Evolutionary conservation across 1,140 invertebrate species (phyloP).

Genomic region (Chironomus striatipennis): DNA sequence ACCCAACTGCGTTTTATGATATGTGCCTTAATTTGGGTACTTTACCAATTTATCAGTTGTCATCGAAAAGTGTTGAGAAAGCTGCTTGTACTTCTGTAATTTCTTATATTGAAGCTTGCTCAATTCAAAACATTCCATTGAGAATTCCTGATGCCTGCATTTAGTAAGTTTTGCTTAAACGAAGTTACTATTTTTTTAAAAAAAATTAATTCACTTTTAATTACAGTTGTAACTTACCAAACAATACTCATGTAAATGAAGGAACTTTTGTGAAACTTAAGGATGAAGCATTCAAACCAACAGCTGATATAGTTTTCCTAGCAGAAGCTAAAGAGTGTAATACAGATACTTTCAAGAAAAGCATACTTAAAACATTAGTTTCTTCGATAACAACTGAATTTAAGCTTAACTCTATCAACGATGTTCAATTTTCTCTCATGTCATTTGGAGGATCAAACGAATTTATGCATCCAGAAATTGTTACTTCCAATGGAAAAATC

Average conservation of each 20-base stretch:
- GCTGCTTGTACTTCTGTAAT: constrained; percentile 65
- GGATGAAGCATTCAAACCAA: constrained; percentile 43
- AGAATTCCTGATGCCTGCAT: constrained; percentile 70
- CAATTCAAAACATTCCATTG: constrained; percentile 59
- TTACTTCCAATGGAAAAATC: constrained; percentile 56
- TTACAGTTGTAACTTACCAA: constrained; percentile 51
- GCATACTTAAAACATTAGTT: constrained; percentile 58
- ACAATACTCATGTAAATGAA: constrained; percentile 59
- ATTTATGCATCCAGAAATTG: constrained; percentile 55
- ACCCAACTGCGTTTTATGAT: constrained; percentile 49
- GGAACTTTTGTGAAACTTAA: constrained; percentile 55
- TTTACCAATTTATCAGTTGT: constrained; percentile 29
- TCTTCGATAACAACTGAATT: constrained; percentile 59
- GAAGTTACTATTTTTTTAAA: no score
- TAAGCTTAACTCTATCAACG: constrained; percentile 25
- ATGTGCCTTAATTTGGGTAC: constrained; percentile 50
- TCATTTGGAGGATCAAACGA: constrained; percentile 69
- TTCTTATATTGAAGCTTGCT: constrained; percentile 69
- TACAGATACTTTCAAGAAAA: constrained; percentile 49
- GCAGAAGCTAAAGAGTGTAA: constrained; percentile 81
- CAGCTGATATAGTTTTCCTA: constrained; percentile 79
- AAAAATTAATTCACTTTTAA: no score
- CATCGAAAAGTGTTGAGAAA: constrained; percentile 31
- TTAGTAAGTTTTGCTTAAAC: no score
- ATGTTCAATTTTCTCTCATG: constrained; percentile 60